Percentiles rank a stretch among this genome's conserved stretches.
These are phyloP conservation scores for Strix uralensis DNA, from an alignment of 2,113 vertebrate species.

Conservation along the genomic window DNA sequence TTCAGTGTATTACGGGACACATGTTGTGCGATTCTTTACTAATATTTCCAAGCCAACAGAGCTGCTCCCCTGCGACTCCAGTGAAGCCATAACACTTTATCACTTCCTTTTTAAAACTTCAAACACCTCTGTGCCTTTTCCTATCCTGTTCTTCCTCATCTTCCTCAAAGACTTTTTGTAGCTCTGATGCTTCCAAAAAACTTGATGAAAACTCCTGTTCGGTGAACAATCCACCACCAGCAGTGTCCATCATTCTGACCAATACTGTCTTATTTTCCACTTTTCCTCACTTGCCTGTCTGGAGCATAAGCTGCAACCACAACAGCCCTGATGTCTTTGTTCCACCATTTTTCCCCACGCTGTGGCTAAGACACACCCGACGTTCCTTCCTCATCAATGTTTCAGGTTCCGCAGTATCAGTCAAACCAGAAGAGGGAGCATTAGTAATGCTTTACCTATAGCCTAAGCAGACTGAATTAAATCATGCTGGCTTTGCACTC, in stretches of 20 bases:
- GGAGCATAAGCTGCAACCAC: background rate
- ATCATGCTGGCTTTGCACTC: background rate
- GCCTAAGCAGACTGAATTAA: background rate
- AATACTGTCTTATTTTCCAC: background rate
- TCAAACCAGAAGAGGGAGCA: background rate
- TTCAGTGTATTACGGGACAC: background rate
- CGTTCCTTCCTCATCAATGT: background rate
- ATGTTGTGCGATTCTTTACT: background rate
- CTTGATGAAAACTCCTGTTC: background rate
- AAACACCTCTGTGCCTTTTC: background rate
- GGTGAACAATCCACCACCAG: background rate
- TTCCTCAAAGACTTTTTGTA: background rate
- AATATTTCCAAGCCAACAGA: background rate
- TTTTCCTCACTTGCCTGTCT: background rate
- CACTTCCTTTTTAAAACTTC: background rate
- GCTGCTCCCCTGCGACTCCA: background rate
- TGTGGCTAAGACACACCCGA: background rate
- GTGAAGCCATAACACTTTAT: background rate
- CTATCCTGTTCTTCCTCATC: background rate
- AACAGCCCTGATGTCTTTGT: background rate
- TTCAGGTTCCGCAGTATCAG: background rate
- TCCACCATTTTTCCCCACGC: background rate
- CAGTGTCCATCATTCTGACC: background rate
- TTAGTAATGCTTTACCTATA: background rate
- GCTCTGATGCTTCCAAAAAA: background rate